Percentiles rank a stretch among this genome's conserved stretches.
Evolutionary conservation across 1,140 invertebrate genomes (phyloP).

Genomic region (Hermetia illucens): DNA sequence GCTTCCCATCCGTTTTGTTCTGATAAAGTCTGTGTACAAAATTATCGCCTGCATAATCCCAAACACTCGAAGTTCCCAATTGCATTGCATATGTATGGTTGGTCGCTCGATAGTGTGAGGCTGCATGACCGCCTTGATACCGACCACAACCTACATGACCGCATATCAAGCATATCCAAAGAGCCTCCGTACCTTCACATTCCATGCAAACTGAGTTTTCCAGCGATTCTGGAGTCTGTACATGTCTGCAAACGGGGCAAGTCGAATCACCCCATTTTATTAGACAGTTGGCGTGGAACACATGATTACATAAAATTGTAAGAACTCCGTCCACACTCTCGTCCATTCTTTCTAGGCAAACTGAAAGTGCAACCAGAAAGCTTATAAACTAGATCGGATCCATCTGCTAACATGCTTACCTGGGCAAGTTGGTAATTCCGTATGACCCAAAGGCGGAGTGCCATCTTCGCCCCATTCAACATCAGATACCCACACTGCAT

Average conservation of each 20-base stretch:
- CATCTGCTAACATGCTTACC: constrained; percentile 21
- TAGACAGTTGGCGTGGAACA: constrained; percentile 90
- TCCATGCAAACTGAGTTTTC: constrained; percentile 72
- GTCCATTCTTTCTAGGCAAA: constrained; percentile 86
- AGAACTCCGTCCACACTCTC: constrained; percentile 94
- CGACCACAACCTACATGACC: constrained; percentile 95
- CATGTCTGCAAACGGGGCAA: constrained; percentile 66
- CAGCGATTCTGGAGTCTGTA: constrained; percentile 83
- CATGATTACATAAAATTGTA: constrained; percentile 96
- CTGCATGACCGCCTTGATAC: constrained; percentile 48
- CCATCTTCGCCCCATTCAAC: constrained; percentile 69
- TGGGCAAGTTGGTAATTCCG: constrained; percentile 94
- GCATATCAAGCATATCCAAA: constrained; percentile 99
- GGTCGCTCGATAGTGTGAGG: constrained; percentile 82
- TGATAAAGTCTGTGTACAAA: constrained; percentile 94
- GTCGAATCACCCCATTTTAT: constrained; percentile 93
- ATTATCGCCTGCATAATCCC: constrained; percentile 76
- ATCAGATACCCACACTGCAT: constrained; percentile 86
- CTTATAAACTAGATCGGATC: not conserved
- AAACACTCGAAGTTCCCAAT: constrained; percentile 88
- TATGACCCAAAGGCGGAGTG: constrained; percentile 61
- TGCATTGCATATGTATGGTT: constrained; percentile 96
- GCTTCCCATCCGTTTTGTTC: constrained; percentile 95
- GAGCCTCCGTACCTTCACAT: constrained; percentile 60
- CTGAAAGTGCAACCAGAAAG: constrained; percentile 3